Evolutionary conservation across 2,797 vertebrate species (phyloP).

Genomic region (Danio choprae): DNA sequence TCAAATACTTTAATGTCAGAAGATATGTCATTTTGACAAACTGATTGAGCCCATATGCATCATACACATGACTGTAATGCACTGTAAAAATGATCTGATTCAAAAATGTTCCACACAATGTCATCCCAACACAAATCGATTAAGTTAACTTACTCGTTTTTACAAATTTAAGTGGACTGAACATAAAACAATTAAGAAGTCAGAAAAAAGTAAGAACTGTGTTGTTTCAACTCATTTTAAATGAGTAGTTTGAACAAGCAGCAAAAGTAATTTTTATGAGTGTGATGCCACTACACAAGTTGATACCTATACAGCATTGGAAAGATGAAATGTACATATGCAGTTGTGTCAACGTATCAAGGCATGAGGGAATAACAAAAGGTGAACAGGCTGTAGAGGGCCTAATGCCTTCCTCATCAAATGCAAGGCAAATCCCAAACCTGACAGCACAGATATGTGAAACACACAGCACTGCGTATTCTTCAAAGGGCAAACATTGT

Average conservation of each 20-base stretch:
- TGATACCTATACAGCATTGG: background rate
- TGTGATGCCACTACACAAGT: background rate
- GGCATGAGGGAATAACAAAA: constrained; percentile 30
- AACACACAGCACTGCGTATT: constrained; percentile 35
- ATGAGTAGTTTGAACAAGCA: too few species aligned
- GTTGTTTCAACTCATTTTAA: too few species aligned
- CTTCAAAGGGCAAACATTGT: constrained; percentile 52
- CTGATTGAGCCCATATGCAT: background rate
- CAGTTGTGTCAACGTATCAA: constrained; percentile 26
- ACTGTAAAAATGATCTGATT: too few species aligned
- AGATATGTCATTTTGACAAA: background rate
- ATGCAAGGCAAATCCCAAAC: constrained; percentile 40
- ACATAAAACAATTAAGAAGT: too few species aligned
- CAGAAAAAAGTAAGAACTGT: too few species aligned
- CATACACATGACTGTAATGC: too few species aligned
- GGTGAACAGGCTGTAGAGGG: constrained; percentile 29
- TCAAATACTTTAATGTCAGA: background rate
- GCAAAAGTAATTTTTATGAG: background rate
- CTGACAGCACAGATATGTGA: constrained; percentile 38
- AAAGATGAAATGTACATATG: background rate
- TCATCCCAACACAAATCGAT: background rate
- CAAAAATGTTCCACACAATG: too few species aligned
- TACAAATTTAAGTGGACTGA: too few species aligned
- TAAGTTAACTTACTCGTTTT: too few species aligned
- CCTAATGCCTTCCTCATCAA: constrained; percentile 49